A percentile compares a stretch with the other conserved stretches of the same genome.
phyloP scores from a whole-genome alignment of 2,113 vertebrate genomes.

The Sardina pilchardus region DNA sequence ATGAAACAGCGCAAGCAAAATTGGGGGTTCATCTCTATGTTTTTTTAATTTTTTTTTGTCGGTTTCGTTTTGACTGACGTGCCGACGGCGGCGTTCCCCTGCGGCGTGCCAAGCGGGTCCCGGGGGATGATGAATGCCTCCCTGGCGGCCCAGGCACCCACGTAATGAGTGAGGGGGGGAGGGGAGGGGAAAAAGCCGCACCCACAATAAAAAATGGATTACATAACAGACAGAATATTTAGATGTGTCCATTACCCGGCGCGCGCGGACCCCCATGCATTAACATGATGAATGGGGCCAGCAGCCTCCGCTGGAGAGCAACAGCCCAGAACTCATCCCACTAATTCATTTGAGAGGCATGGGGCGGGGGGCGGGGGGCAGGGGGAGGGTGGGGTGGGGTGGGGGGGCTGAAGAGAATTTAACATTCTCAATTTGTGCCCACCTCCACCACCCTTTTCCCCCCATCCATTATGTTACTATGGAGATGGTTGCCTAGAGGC shows the following conservation, averaged over 20 bases:
- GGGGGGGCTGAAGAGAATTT: neutral
- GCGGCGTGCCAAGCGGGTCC: neutral
- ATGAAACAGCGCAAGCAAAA: neutral
- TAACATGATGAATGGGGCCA: neutral
- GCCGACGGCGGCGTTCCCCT: neutral
- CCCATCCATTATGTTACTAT: neutral
- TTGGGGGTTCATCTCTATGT: no score
- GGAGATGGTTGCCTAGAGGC: neutral
- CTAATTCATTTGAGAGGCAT: neutral
- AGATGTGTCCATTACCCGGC: constrained; percentile 1
- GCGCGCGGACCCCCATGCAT: neutral
- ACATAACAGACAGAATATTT: constrained; percentile 15
- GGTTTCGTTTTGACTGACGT: neutral
- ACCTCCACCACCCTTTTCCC: neutral
- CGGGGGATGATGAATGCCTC: neutral
- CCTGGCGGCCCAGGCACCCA: neutral
- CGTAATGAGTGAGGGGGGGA: neutral
- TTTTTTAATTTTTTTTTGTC: neutral
- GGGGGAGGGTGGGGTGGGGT: neutral
- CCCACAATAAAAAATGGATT: constrained; percentile 7
- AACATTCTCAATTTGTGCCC: neutral
- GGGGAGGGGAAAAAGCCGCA: neutral
- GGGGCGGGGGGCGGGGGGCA: neutral
- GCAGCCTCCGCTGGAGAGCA: neutral
- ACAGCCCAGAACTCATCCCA: neutral